A percentile compares a stretch with the other conserved stretches of the same genome.
Conservation (phyloP, 2,888 invertebrate genomes). For the Coenonympha glycerion region DNA sequence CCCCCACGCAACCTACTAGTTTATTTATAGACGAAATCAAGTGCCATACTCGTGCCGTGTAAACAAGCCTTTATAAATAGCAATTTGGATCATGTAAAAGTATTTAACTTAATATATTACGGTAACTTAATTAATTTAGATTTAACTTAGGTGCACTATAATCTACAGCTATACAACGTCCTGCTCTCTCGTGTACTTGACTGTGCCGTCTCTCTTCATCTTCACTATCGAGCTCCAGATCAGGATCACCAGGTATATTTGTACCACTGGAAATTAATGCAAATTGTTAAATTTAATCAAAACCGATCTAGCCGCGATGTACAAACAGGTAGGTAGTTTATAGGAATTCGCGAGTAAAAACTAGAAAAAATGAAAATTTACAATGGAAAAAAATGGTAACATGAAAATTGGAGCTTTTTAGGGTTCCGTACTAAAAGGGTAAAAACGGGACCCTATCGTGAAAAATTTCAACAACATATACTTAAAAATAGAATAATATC, state of each 20-base stretch:
- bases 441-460: too few relatives aligned
- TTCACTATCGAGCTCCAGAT: conserved; percentile 69
- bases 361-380: too few relatives aligned
- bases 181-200: conserved; percentile 61
- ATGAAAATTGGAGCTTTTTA: too few relatives aligned
- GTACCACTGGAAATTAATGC: conserved; percentile 46
- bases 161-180: conserved; percentile 46
- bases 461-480: too few relatives aligned
- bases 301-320: neutral
- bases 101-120: neutral
- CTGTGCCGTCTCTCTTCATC: conserved; percentile 64
- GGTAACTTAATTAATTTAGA: neutral
- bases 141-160: neutral
- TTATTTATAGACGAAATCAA: too few relatives aligned
- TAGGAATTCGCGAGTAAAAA: too few relatives aligned
- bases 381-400: too few relatives aligned
- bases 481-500: too few relatives aligned
- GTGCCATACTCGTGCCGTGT: too few relatives aligned
- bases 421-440: too few relatives aligned
- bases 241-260: conserved; percentile 63
- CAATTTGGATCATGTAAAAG: neutral
- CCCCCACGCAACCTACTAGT: too few relatives aligned
- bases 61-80: too few relatives aligned
- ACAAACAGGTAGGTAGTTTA: neutral
- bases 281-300: neutral